Conservation (phyloP, 2,888 invertebrate genomes). For the Tenthredo amoena region DNA sequence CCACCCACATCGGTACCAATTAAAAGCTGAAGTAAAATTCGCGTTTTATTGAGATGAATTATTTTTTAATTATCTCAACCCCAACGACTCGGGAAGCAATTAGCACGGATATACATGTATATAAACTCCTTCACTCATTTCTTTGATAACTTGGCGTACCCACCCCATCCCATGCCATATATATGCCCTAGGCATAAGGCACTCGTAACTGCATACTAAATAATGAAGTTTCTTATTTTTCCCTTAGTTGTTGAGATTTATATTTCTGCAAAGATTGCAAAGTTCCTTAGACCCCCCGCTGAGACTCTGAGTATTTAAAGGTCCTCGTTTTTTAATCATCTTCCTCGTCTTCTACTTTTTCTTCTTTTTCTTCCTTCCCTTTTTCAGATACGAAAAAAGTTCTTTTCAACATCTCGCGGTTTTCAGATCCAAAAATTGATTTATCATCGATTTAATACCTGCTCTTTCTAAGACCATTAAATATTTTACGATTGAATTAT, state of each 20-base stretch:
- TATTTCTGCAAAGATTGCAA: background rate
- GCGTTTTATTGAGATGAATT: conserved; percentile 2
- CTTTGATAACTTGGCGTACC: background rate
- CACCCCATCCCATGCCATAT: background rate
- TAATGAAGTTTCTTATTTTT: conserved; percentile 21
- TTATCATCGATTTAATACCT: background rate
- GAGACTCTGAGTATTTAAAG: background rate
- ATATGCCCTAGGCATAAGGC: background rate
- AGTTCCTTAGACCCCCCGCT: background rate
- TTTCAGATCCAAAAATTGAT: background rate
- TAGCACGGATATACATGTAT: background rate
- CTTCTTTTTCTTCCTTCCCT: background rate
- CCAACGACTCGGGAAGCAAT: background rate
- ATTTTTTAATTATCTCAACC: background rate
- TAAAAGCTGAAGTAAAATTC: background rate
- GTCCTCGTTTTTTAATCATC: background rate
- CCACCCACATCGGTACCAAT: background rate
- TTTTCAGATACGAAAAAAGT: background rate
- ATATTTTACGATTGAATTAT: background rate
- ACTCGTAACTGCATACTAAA: conserved; percentile 10
- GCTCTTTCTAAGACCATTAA: background rate
- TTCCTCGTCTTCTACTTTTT: background rate
- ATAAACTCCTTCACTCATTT: background rate
- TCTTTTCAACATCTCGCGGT: background rate
- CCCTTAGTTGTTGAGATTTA: background rate